Evolutionary conservation across 2,113 vertebrate genomes (phyloP).

Genomic region (Thalassarche chlororhynchos): DNA sequence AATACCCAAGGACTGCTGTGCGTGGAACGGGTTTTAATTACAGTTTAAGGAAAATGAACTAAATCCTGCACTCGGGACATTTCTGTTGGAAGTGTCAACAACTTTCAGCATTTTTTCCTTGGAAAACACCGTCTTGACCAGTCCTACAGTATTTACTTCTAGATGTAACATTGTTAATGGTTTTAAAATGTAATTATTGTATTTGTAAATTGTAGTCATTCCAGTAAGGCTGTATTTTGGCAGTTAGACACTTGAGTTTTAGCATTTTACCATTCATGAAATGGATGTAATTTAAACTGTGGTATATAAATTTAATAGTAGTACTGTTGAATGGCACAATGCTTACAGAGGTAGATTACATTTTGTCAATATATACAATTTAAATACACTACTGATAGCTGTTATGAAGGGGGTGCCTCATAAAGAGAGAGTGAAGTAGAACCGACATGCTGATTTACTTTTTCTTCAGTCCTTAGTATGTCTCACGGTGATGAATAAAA

Average conservation of each 20-base stretch:
- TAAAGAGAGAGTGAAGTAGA: conserved; percentile 41
- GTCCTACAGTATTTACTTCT: conserved; percentile 94
- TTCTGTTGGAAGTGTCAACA: conserved; percentile 67
- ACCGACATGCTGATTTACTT: conserved; percentile 26
- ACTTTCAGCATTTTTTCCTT: conserved; percentile 70
- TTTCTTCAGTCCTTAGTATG: conserved; percentile 47
- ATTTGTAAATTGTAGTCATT: conserved; percentile 95
- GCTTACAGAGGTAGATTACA: conserved; percentile 80
- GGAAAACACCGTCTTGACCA: conserved; percentile 75
- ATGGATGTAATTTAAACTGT: conserved; percentile 84
- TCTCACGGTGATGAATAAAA: conserved; percentile 59
- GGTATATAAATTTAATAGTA: conserved; percentile 82
- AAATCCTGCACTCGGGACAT: conserved; percentile 67
- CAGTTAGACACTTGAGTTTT: conserved; percentile 83
- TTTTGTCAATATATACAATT: conserved; percentile 81
- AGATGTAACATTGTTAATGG: conserved; percentile 91
- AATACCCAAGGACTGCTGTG: conserved; percentile 62
- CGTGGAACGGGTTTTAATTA: conserved; percentile 71
- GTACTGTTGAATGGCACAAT: conserved; percentile 79
- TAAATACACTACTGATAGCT: conserved; percentile 70
- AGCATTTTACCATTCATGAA: conserved; percentile 82
- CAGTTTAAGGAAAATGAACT: conserved; percentile 71
- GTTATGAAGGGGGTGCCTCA: conserved; percentile 78
- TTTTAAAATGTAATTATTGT: conserved; percentile 96
- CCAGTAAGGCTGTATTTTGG: conserved; percentile 82